A percentile compares a stretch with the other conserved stretches of the same genome.
Evolutionary conservation across 2,888 invertebrate species (phyloP).

Genomic region (Acronicta aceris): DNA sequence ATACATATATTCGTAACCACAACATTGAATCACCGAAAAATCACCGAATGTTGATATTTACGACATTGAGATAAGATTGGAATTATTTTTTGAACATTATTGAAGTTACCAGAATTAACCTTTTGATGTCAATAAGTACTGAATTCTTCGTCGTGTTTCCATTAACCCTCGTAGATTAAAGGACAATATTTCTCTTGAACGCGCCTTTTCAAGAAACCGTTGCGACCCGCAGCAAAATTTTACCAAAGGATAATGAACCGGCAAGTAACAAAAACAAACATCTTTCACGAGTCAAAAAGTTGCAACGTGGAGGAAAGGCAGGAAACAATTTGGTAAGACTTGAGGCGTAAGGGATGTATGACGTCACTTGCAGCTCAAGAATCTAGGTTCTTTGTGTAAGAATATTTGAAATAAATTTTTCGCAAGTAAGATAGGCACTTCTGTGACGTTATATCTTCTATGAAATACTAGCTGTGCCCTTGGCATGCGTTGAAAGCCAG

Average conservation of each 20-base stretch:
- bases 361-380: constrained; percentile 14
- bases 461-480: too few relatives aligned
- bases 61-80: too few relatives aligned
- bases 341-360: constrained; percentile 8
- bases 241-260: constrained; percentile 9
- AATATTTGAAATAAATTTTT: neutral
- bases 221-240: neutral
- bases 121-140: neutral
- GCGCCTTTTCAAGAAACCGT: neutral
- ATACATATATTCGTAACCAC: too few relatives aligned
- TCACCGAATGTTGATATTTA: too few relatives aligned
- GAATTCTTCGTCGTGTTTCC: neutral
- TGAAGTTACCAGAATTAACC: too few relatives aligned
- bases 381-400: neutral
- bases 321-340: constrained; percentile 25
- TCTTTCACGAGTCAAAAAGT: constrained; percentile 16
- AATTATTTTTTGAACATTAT: too few relatives aligned
- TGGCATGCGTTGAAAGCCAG: too few relatives aligned
- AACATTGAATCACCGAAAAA: too few relatives aligned
- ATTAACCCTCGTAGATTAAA: constrained; percentile 2
- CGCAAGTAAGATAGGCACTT: too few relatives aligned
- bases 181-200: neutral
- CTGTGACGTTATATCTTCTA: too few relatives aligned
- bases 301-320: constrained; percentile 15
- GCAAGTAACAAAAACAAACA: constrained; percentile 31